A percentile compares a stretch with the other conserved stretches of the same genome.
Conservation (phyloP, 2,113 vertebrate species). For the Thunnus thynnus region DNA sequence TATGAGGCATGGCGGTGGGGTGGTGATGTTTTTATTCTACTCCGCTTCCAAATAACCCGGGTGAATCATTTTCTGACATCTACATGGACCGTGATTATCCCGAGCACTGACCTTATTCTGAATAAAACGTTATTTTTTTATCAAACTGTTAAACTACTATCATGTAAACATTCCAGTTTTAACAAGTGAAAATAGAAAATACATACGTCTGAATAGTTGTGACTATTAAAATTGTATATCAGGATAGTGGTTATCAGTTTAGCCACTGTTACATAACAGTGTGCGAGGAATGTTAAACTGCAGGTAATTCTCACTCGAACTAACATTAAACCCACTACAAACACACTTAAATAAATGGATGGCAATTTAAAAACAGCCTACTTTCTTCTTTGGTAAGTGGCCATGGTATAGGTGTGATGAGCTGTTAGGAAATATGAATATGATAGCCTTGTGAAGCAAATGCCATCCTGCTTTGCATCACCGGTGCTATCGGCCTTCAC, state of each 20-base stretch:
- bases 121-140: background rate
- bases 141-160: no score
- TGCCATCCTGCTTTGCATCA: no score
- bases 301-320: background rate
- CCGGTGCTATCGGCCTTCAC: no score
- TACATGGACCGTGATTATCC: background rate
- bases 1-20: no score
- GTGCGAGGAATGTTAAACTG: background rate
- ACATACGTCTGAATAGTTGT: no score
- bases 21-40: background rate
- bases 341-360: background rate
- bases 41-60: background rate
- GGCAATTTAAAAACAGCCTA: background rate
- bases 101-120: background rate
- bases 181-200: no score
- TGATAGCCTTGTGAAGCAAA: background rate
- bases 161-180: background rate
- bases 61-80: slow-evolving; percentile 1
- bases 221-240: no score
- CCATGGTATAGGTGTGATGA: background rate
- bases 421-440: background rate
- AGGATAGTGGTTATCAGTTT: no score
- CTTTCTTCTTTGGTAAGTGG: background rate
- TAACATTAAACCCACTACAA: background rate
- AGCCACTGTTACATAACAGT: no score